Base-by-base conservation (phyloP, 1,140 invertebrate species). In the Antheraea pernyi region DNA sequence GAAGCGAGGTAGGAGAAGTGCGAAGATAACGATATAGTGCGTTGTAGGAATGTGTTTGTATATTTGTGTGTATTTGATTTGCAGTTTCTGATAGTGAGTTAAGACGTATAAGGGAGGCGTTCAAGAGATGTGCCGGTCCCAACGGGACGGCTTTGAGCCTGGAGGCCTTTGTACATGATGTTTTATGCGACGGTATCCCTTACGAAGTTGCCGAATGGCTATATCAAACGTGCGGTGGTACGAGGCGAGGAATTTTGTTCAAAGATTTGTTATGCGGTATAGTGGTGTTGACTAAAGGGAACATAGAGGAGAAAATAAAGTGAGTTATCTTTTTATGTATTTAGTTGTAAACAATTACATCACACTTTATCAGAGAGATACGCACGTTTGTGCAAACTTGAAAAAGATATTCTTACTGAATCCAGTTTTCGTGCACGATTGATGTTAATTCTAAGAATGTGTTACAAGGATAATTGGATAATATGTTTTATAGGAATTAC, bases 281-380 rank as follows among this genome's bases (percentile, higher is more conserved):
- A 59, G 97, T 98, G 48, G 93, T 98, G 0, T 93, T 98, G 8
- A 97, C 97, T 5, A 95, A 96, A 78, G 97, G 97, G 64, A 95
- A 94, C 18, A 93, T 95, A 75, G 97, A 97, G 77, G 97, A 98
- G 83, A 97, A 97, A 94, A 96, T 97, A 64, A 96, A 96, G 97
- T 98, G 94, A 95, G 94, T 53, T 59, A 19, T 48, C n/a, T 11
- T 59, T 19, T 60, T 60, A 10, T 46, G 42, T 65, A 63, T 65
- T 68, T 59, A 53, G 30, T 68, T 65, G 68, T 74, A 70, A 73
- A 74, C 68, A 73, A 68, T 74, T 66, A 68, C 46, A 67, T 69
- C 72, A 73, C 46, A n/a, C 19, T 7, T 59, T 59, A 59, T 67
- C 39, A 39, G 39, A 11, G 39, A 65, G 30, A 37, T 37, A 37